Percentiles rank a stretch among this genome's conserved stretches.
Conservation (phyloP, 1,140 invertebrate genomes). For the Macrostomum lignano region DNA sequence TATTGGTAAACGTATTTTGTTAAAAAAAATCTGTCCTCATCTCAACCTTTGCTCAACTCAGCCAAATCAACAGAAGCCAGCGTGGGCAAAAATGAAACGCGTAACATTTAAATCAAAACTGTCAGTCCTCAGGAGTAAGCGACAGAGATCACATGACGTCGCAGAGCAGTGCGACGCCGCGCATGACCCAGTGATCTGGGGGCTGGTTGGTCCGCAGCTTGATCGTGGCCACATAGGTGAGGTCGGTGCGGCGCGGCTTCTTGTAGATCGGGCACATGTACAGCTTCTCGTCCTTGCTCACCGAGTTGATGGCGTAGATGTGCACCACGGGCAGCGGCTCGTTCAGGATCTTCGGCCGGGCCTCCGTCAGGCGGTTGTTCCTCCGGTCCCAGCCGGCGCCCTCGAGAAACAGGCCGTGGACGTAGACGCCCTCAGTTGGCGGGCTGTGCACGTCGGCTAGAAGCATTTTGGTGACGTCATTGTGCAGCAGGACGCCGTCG, state of each 20-base stretch:
- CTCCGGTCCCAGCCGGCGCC: constrained; percentile 64
- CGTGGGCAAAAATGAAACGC: too few relatives aligned
- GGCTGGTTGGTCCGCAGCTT: constrained; percentile 49
- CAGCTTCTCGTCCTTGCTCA: constrained; percentile 54
- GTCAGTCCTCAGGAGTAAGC: too few relatives aligned
- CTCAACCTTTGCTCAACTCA: too few relatives aligned
- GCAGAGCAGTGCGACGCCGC: constrained; percentile 73
- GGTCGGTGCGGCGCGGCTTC: constrained; percentile 64
- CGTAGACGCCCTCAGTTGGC: constrained; percentile 62
- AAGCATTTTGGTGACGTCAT: constrained; percentile 57
- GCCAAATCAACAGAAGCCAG: too few relatives aligned
- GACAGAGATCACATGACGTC: constrained; percentile 32
- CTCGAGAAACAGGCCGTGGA: constrained; percentile 69
- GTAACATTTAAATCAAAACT: too few relatives aligned
- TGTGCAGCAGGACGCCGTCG: constrained; percentile 77
- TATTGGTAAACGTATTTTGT: too few relatives aligned
- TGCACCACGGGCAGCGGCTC: constrained; percentile 84
- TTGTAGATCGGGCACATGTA: constrained; percentile 86
- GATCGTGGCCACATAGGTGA: constrained; percentile 74
- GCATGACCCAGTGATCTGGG: constrained; percentile 59
- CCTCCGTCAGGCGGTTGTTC: constrained; percentile 59
- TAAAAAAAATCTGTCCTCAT: too few relatives aligned
- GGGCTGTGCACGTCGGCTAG: constrained; percentile 57
- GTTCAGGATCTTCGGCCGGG: constrained; percentile 46
- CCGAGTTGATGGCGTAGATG: constrained; percentile 50